These are phyloP conservation scores for Isaurus tuberculatus DNA, from an alignment of 92 coral and sea anemone genomes.

Conservation along the genomic window DNA sequence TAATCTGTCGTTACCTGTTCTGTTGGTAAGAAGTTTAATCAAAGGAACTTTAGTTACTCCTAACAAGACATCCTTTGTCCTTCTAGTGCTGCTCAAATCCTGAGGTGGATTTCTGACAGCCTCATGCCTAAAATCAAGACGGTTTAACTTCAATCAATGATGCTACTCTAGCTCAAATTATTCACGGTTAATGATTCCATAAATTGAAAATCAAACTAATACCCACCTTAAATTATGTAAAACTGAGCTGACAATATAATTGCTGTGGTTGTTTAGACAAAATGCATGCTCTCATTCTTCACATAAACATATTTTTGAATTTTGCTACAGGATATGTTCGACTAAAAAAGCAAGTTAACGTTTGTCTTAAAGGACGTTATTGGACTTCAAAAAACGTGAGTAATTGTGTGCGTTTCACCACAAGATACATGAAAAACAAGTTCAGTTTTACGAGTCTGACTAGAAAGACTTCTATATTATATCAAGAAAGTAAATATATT, in stretches of 20 bases:
- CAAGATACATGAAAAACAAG: background rate
- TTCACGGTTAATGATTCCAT: background rate
- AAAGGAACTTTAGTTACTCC: conserved; percentile 84
- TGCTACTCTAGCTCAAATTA: background rate
- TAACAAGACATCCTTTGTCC: conserved; percentile 68
- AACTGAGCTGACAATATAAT: background rate
- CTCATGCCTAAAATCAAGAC: conserved; percentile 91
- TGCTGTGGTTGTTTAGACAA: background rate
- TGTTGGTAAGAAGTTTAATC: conserved; percentile 68
- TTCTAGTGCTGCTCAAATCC: conserved; percentile 22
- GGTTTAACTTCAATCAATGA: background rate
- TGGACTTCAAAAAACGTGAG: no score
- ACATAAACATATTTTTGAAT: no score
- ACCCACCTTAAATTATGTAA: no score
- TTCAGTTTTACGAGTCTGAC: background rate
- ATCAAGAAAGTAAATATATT: no score
- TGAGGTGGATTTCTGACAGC: conserved; percentile 5
- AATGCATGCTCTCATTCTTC: background rate
- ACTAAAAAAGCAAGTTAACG: background rate
- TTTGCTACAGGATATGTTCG: no score
- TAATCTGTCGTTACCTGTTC: conserved; percentile 71
- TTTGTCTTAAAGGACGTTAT: background rate
- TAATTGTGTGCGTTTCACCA: background rate
- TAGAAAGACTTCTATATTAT: background rate
- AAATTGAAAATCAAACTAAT: background rate